These are phyloP conservation scores for Sinodicranocentrus sp. DNA, from an alignment of 2,888 invertebrate genomes.

Conservation along the genomic window DNA sequence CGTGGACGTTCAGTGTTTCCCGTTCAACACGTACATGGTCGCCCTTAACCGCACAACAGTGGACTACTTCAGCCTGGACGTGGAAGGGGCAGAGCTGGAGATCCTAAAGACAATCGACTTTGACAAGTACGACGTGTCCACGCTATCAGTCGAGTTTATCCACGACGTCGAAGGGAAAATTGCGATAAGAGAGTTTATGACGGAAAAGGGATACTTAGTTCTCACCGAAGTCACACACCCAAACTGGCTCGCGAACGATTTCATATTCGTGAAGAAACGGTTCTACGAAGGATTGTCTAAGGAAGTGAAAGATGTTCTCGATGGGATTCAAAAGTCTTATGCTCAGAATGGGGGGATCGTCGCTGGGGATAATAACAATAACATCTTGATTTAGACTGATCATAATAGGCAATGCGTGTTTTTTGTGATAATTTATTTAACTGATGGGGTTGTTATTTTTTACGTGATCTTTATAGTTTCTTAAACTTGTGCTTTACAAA, in stretches of 20 bases:
- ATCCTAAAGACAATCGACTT: conserved; percentile 81
- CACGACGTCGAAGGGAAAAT: conserved; percentile 79
- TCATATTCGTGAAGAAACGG: conserved; percentile 79
- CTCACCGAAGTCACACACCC: conserved; percentile 78
- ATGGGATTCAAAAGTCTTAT: conserved; percentile 35
- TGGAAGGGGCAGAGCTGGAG: conserved; percentile 81
- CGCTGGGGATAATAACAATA: conserved; percentile 15
- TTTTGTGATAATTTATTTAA: too few relatives aligned
- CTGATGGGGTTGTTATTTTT: too few relatives aligned
- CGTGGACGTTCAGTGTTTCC: conserved; percentile 80
- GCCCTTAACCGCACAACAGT: conserved; percentile 80
- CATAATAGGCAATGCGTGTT: too few relatives aligned
- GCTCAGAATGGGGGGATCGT: conserved; percentile 29
- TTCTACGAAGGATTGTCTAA: conserved; percentile 50
- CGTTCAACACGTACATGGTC: conserved; percentile 80
- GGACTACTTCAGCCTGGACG: conserved; percentile 81
- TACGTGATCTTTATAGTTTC: too few relatives aligned
- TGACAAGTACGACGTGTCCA: conserved; percentile 79
- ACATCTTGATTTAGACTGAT: conserved; percentile 50
- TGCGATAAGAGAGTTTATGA: conserved; percentile 79
- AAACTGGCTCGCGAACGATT: conserved; percentile 80
- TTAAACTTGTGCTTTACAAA: too few relatives aligned
- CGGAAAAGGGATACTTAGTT: conserved; percentile 78
- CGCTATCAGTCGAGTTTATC: conserved; percentile 78
- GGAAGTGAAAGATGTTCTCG: conserved; percentile 27